Evolutionary conservation across 1,140 invertebrate species (phyloP).

Genomic region (Nasonia vitripennis): DNA sequence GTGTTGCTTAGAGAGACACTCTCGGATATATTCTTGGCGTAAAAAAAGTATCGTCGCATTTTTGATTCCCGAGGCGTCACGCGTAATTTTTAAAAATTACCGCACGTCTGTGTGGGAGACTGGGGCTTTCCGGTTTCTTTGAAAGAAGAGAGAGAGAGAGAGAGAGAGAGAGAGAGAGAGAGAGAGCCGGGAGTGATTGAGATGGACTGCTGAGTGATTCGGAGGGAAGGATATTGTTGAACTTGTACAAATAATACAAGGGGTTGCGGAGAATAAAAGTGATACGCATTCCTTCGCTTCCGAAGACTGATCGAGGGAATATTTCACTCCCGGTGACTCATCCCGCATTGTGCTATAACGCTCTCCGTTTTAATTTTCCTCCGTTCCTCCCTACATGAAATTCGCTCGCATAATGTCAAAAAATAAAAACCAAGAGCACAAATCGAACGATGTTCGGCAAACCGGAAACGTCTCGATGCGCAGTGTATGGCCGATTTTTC

Average conservation of each 20-base stretch:
- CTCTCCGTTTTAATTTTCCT: no score
- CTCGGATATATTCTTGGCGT: background rate
- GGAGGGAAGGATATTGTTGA: background rate
- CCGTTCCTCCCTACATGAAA: no score
- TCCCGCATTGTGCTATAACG: no score
- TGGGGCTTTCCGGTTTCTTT: background rate
- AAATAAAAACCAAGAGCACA: background rate
- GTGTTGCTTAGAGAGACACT: background rate
- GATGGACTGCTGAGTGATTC: background rate
- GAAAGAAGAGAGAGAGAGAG: background rate
- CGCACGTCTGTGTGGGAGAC: background rate
- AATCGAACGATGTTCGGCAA: background rate
- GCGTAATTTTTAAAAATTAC: constrained; percentile 9
- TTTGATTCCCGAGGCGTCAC: background rate
- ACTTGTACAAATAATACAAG: background rate
- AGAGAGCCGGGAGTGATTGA: background rate
- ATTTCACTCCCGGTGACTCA: background rate
- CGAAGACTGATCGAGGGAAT: background rate
- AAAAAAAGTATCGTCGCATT: constrained; percentile 1
- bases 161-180: background rate
- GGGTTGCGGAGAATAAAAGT: background rate
- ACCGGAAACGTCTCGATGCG: constrained; percentile 12
- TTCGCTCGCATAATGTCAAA: no score
- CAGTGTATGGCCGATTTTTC: constrained; percentile 4
- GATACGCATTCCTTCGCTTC: background rate